Percentiles rank a stretch among this genome's conserved stretches.
phyloP scores from a whole-genome alignment of 1,140 invertebrate genomes.

The Drosophila santomea region DNA sequence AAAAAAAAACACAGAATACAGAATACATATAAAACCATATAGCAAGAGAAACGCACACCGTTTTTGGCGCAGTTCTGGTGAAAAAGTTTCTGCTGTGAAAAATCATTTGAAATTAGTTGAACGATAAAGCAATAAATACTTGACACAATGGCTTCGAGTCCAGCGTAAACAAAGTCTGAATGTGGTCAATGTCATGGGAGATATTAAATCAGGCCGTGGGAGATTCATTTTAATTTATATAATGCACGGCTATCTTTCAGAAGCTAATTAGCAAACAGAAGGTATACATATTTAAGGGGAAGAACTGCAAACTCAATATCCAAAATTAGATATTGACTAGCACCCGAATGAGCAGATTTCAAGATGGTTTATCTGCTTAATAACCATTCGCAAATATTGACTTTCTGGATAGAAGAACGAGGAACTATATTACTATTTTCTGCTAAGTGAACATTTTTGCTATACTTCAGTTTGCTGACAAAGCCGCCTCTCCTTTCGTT shows the following conservation, averaged over 20 bases:
- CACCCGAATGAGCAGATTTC: neutral
- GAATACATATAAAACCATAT: slow-evolving; percentile 26
- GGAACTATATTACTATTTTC: slow-evolving; percentile 19
- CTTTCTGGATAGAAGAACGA: neutral
- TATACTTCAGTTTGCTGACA: slow-evolving; percentile 21
- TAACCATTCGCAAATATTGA: neutral
- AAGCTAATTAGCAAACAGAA: neutral
- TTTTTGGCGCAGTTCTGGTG: slow-evolving; percentile 32
- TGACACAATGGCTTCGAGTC: slow-evolving; percentile 43
- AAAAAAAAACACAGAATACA: slow-evolving; percentile 8
- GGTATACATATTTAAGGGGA: neutral
- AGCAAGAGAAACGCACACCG: slow-evolving; percentile 13
- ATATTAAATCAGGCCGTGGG: neutral
- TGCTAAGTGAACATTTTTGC: neutral
- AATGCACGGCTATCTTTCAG: no score
- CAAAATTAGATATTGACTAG: neutral
- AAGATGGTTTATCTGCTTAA: neutral
- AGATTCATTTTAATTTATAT: neutral
- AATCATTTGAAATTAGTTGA: slow-evolving; percentile 74
- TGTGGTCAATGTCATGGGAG: neutral
- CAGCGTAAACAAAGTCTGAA: slow-evolving; percentile 53
- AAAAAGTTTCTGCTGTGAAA: slow-evolving; percentile 36
- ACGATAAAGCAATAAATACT: slow-evolving; percentile 74
- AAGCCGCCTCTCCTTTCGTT: slow-evolving; percentile 20
- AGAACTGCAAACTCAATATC: neutral